Conservation (phyloP, 2,888 invertebrate species). For the Euphydryas editha region DNA sequence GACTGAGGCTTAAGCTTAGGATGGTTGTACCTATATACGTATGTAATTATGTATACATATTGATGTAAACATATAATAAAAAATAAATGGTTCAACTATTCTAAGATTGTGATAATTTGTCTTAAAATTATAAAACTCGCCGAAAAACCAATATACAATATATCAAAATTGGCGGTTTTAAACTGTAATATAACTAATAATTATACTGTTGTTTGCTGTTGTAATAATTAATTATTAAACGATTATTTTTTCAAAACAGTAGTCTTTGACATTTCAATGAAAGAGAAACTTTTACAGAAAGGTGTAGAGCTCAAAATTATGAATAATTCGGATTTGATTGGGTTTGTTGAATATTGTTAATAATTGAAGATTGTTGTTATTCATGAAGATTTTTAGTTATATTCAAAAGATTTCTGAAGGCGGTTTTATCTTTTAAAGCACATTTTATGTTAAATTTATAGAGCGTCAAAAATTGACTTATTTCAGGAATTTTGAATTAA, state of each 20-base stretch:
- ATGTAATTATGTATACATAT: background rate
- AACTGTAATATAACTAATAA: background rate
- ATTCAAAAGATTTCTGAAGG: background rate
- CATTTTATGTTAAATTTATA: background rate
- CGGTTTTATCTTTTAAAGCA: constrained; percentile 5
- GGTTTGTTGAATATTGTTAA: constrained; percentile 6
- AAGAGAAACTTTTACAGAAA: no score
- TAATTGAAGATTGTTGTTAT: constrained; percentile 6
- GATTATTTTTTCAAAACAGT: background rate
- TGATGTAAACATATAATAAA: background rate
- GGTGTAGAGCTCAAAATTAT: constrained; percentile 8
- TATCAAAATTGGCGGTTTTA: background rate
- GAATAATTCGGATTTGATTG: background rate
- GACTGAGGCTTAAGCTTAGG: background rate
- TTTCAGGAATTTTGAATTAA: background rate
- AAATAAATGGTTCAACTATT: background rate
- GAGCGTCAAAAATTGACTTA: constrained; percentile 4
- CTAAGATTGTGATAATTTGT: background rate
- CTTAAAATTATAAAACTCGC: background rate
- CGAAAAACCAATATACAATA: background rate
- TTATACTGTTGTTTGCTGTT: background rate
- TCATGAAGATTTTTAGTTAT: background rate
- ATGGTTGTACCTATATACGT: background rate
- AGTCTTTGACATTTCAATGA: background rate
- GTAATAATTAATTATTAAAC: background rate